These are phyloP conservation scores for Alligator mississippiensis DNA, from an alignment of 2,113 vertebrate species.

Conservation along the genomic window DNA sequence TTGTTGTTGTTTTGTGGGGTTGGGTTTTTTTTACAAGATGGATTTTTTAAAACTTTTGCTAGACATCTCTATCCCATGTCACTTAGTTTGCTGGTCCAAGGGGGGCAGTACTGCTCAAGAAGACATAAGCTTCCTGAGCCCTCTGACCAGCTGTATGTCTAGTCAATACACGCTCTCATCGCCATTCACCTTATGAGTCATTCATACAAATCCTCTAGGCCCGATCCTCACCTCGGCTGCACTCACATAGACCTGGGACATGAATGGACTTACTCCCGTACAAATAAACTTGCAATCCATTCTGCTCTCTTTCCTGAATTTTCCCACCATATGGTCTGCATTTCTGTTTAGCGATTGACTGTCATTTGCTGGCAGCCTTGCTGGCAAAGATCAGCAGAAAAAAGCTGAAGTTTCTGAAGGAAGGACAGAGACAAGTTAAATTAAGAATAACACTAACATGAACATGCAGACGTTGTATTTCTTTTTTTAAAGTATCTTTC, in stretches of 20 bases:
- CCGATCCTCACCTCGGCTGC: background rate
- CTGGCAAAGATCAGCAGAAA: slow-evolving; percentile 3
- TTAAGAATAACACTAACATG: slow-evolving; percentile 3
- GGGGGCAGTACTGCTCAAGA: background rate
- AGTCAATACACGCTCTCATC: background rate
- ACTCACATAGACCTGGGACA: background rate
- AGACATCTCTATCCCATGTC: background rate
- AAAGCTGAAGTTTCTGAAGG: slow-evolving; percentile 1
- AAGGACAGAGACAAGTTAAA: slow-evolving; percentile 26
- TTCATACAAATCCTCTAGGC: background rate
- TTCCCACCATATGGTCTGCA: background rate
- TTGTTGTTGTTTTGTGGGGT: too few relatives aligned
- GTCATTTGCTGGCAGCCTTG: slow-evolving; percentile 34
- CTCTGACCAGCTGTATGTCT: background rate
- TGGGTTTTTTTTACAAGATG: background rate
- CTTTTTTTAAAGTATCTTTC: background rate
- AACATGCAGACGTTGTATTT: background rate
- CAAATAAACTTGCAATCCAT: background rate
- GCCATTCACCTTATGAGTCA: background rate
- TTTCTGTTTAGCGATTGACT: slow-evolving; percentile 13
- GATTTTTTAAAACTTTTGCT: background rate
- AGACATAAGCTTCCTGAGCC: background rate
- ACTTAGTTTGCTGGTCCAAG: background rate
- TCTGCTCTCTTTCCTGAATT: rapidly evolving
- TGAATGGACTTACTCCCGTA: background rate